These are phyloP conservation scores for Drosophila ezoana DNA, from an alignment of 2,888 invertebrate genomes.

Conservation along the genomic window DNA sequence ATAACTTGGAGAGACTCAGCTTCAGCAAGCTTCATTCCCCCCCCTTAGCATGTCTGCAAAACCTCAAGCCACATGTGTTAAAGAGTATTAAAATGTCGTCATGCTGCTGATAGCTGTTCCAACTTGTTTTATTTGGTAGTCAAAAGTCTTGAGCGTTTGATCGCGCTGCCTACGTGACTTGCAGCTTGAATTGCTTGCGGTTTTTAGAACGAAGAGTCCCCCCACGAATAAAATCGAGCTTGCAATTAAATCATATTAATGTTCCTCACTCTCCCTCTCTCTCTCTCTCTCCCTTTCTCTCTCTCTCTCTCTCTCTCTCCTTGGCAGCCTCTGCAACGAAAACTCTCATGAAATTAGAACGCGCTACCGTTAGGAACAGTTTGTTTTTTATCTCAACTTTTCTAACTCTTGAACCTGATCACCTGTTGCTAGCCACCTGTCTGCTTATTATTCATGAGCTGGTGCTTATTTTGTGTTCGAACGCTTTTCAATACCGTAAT, in stretches of 20 bases:
- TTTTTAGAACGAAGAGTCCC: conserved; percentile 7
- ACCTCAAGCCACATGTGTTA: neutral
- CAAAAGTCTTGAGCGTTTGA: conserved; percentile 3
- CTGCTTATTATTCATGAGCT: conserved; percentile 60
- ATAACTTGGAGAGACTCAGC: too few relatives aligned
- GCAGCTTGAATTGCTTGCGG: neutral
- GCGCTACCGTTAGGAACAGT: conserved; percentile 63
- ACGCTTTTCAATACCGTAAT: conserved; percentile 65
- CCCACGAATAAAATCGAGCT: conserved; percentile 9
- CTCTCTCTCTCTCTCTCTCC: neutral
- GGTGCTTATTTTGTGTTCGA: conserved; percentile 19
- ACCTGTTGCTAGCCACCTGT: conserved; percentile 27
- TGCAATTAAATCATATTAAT: conserved; percentile 41
- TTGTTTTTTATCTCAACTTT: conserved; percentile 8
- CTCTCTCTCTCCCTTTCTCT: neutral
- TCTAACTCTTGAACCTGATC: conserved; percentile 14
- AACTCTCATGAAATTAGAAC: conserved; percentile 54
- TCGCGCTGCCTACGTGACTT: conserved; percentile 41
- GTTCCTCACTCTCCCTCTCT: neutral
- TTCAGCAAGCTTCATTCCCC: too few relatives aligned
- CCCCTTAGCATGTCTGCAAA: too few relatives aligned
- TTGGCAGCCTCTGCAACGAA: conserved; percentile 8
- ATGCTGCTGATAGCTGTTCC: too few relatives aligned
- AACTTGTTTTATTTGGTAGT: conserved; percentile 1
- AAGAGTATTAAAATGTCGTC: too few relatives aligned